Percentiles rank a stretch among this genome's conserved stretches.
These are phyloP conservation scores for Hylomyscus alleni DNA, from an alignment of 2,797 vertebrate species.

Conservation along the genomic window DNA sequence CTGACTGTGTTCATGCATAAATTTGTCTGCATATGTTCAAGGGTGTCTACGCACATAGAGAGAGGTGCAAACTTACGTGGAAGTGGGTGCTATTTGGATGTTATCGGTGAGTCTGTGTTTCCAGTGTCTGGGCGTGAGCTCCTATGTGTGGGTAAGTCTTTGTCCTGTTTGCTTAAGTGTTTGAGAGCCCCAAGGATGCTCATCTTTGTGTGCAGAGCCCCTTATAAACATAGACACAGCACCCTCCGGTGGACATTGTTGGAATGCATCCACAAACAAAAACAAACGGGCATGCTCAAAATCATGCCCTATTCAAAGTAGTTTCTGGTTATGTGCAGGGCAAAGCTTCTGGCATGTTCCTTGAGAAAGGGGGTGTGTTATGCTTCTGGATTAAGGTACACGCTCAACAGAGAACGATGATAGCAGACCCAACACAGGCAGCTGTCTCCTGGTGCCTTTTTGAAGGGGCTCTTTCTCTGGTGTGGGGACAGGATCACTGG, in stretches of 20 bases:
- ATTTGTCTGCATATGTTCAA: background rate
- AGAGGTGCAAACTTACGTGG: background rate
- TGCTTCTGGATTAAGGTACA: background rate
- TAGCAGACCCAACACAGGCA: background rate
- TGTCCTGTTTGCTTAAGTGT: conserved; percentile 69
- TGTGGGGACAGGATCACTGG: background rate
- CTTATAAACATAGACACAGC: conserved; percentile 67
- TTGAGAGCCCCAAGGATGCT: background rate
- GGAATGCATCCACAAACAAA: conserved; percentile 34
- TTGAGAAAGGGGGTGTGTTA: background rate
- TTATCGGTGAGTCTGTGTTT: conserved; percentile 12
- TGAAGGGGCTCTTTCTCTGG: background rate
- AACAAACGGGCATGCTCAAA: background rate
- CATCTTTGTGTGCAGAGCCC: background rate
- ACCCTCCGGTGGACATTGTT: conserved; percentile 74
- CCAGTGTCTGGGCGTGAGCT: conserved; percentile 39
- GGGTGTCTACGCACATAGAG: background rate
- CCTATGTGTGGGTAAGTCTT: conserved; percentile 61
- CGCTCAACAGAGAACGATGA: background rate
- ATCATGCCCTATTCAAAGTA: background rate
- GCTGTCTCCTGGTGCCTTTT: background rate
- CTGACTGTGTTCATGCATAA: background rate
- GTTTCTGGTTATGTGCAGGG: background rate
- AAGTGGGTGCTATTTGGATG: background rate
- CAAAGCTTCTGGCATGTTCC: background rate